A percentile compares a stretch with the other conserved stretches of the same genome.
Conservation (phyloP, 2,888 invertebrate species). For the Pammene aurita region DNA sequence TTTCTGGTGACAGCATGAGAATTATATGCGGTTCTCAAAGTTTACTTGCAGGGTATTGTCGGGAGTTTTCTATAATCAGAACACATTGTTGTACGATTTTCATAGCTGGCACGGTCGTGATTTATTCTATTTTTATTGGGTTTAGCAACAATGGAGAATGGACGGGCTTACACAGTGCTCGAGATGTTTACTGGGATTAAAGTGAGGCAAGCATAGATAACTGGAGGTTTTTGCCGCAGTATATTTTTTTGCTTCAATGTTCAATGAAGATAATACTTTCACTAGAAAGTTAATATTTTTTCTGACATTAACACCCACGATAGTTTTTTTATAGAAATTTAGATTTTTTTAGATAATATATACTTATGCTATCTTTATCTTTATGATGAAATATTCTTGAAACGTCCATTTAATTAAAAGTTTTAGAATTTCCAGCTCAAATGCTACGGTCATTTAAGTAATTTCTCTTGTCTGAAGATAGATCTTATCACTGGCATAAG, state of each 20-base stretch:
- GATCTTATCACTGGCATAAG: neutral
- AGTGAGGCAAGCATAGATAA: neutral
- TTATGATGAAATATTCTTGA: neutral
- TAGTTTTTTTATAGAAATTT: too few relatives aligned
- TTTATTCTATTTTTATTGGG: constrained; percentile 37
- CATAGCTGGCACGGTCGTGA: constrained; percentile 31
- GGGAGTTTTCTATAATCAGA: constrained; percentile 24
- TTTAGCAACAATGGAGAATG: constrained; percentile 27
- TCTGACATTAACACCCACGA: neutral
- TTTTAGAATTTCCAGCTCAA: neutral
- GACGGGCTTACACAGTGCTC: constrained; percentile 12
- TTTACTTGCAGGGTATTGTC: constrained; percentile 29
- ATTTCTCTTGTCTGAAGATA: constrained; percentile 1
- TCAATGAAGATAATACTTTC: neutral
- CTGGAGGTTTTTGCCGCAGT: neutral
- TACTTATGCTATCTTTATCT: too few relatives aligned
- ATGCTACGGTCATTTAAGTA: neutral
- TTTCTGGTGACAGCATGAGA: neutral
- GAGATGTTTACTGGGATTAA: constrained; percentile 17
- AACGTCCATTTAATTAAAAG: neutral
- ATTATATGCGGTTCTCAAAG: constrained; percentile 18
- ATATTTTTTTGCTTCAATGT: neutral
- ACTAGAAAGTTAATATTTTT: neutral
- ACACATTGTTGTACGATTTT: constrained; percentile 28
- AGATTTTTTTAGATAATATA: too few relatives aligned